Percentiles rank a stretch among this genome's conserved stretches.
phyloP scores from a whole-genome alignment of 2,797 vertebrate species.

The Myiothlypis coronata region DNA sequence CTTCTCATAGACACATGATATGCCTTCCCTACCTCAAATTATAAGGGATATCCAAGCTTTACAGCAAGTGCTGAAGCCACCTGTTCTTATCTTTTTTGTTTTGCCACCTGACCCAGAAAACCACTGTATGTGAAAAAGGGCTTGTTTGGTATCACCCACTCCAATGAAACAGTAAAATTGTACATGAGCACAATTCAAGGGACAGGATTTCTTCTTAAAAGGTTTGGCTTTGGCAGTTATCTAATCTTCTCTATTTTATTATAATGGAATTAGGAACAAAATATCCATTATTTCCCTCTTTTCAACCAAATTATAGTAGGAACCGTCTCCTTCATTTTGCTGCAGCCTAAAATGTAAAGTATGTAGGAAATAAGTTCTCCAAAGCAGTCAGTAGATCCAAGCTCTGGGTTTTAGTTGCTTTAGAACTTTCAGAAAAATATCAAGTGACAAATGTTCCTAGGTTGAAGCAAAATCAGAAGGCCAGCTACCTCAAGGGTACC shows the following conservation, averaged over 20 bases:
- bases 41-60: neutral
- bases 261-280: neutral
- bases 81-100: neutral
- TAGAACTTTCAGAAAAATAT: neutral
- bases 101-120: neutral
- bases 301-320: neutral
- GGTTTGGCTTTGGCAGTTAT: neutral
- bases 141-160: neutral
- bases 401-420: neutral
- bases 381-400: neutral
- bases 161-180: neutral
- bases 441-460: fast-evolving
- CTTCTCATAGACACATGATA: neutral
- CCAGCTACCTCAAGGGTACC: too few species aligned
- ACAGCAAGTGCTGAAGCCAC: neutral
- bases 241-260: neutral
- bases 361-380: neutral
- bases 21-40: neutral
- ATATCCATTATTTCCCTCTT: neutral
- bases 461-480: neutral
- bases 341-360: neutral
- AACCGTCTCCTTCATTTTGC: neutral
- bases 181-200: neutral
- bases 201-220: neutral
- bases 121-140: neutral